Percentiles rank a stretch among this genome's conserved stretches.
phyloP scores from a whole-genome alignment of 2,113 vertebrate species.

The Meleagris gallopavo region DNA sequence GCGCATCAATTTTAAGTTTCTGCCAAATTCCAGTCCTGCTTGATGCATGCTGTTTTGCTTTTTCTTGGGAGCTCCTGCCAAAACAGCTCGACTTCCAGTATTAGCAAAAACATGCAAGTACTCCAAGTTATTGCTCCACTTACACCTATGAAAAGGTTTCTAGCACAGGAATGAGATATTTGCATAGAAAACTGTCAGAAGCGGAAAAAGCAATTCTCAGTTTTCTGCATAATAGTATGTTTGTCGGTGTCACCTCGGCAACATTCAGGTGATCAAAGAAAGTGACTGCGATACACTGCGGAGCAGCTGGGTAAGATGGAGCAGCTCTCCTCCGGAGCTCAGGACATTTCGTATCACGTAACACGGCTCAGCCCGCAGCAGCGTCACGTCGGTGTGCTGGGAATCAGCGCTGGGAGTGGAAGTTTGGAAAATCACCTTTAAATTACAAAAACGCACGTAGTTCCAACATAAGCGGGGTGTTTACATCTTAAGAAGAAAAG shows the following conservation, averaged over 20 bases:
- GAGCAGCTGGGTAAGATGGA: background rate
- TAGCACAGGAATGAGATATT: background rate
- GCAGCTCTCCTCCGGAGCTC: background rate
- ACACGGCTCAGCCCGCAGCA: background rate
- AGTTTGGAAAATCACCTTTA: background rate
- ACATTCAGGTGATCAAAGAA: background rate
- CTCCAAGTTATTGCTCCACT: background rate
- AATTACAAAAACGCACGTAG: background rate
- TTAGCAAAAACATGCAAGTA: background rate
- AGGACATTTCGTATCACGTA: background rate
- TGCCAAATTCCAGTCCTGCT: background rate
- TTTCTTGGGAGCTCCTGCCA: background rate
- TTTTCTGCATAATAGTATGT: background rate
- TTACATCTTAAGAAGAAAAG: background rate
- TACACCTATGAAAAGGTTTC: background rate
- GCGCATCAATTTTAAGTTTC: background rate
- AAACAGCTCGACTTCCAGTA: background rate
- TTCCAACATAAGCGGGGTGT: background rate
- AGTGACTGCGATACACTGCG: background rate
- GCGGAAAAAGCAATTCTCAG: background rate
- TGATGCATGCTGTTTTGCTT: background rate
- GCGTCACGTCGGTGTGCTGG: background rate
- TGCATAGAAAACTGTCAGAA: background rate
- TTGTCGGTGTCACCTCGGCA: background rate
- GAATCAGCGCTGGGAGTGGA: rapidly evolving